Percentiles rank a stretch among this genome's conserved stretches.
These are phyloP conservation scores for Nycteola revayana DNA, from an alignment of 2,888 invertebrate genomes.

Conservation along the genomic window DNA sequence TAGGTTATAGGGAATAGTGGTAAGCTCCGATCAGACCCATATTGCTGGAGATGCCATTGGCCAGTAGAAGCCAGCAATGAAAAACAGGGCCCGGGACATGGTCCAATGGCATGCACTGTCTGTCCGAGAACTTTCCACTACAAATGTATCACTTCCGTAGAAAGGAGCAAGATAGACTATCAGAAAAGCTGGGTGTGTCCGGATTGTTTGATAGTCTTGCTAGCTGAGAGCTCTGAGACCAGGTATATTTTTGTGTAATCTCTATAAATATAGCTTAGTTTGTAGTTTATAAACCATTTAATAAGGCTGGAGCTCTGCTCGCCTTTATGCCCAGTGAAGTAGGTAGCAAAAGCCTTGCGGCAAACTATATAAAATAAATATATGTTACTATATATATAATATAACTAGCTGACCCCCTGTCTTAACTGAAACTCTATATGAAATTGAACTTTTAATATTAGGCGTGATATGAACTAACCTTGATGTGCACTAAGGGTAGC, in stretches of 20 bases:
- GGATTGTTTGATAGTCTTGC: conserved; percentile 89
- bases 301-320: too few relatives aligned
- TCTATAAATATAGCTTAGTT: too few relatives aligned
- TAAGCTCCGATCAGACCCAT: conserved; percentile 84
- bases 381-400: too few relatives aligned
- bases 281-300: too few relatives aligned
- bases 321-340: too few relatives aligned
- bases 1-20: conserved; percentile 41
- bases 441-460: too few relatives aligned
- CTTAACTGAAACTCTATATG: too few relatives aligned
- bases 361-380: neutral
- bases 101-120: conserved; percentile 85
- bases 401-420: too few relatives aligned
- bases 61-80: conserved; percentile 78
- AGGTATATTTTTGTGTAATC: conserved; percentile 72
- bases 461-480: too few relatives aligned
- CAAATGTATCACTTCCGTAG: conserved; percentile 85
- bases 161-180: conserved; percentile 63
- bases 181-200: conserved; percentile 89
- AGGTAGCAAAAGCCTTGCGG: too few relatives aligned
- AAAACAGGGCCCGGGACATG: conserved; percentile 43
- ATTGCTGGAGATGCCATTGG: conserved; percentile 96
- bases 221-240: conserved; percentile 87
- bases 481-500: too few relatives aligned
- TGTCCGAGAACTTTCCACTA: conserved; percentile 94